Evolutionary conservation across 2,888 invertebrate genomes (phyloP).

Genomic region (Nomada fucata): DNA sequence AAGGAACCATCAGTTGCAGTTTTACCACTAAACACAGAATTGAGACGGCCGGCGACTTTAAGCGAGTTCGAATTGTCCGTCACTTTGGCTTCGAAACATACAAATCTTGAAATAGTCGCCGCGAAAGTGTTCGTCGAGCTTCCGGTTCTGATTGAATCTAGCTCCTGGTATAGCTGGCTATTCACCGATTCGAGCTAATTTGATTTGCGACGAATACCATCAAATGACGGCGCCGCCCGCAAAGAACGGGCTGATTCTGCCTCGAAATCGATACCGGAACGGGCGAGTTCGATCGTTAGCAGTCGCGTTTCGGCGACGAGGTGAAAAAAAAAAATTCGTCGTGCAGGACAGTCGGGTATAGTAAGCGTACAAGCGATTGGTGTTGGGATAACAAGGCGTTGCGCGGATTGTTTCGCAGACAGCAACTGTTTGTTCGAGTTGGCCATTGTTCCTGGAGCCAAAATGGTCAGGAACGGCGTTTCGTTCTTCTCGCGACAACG

Average conservation of each 20-base stretch:
- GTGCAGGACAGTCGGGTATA: conserved; percentile 16
- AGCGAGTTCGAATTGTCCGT: neutral
- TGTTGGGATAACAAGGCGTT: conserved; percentile 56
- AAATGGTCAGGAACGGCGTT: conserved; percentile 38
- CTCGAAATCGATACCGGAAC: conserved; percentile 27
- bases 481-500: conserved; percentile 45
- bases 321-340: conserved; percentile 32
- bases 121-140: neutral
- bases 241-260: neutral
- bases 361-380: conserved; percentile 47
- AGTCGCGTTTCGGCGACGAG: neutral
- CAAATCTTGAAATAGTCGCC: neutral
- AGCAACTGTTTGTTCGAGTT: conserved; percentile 46
- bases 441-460: conserved; percentile 42
- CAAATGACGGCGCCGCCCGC: neutral
- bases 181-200: conserved; percentile 19
- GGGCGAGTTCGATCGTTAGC: conserved; percentile 19
- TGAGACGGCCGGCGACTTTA: neutral
- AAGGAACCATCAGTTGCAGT: no score
- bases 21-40: no score
- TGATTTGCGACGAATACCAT: neutral
- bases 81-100: no score
- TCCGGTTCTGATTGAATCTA: neutral
- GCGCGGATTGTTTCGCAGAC: conserved; percentile 49
- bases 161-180: no score